Evolutionary conservation across 2,113 vertebrate genomes (phyloP), one percentile per base, ranked within the genome.

Genomic region (Podarcis muralis): DNA sequence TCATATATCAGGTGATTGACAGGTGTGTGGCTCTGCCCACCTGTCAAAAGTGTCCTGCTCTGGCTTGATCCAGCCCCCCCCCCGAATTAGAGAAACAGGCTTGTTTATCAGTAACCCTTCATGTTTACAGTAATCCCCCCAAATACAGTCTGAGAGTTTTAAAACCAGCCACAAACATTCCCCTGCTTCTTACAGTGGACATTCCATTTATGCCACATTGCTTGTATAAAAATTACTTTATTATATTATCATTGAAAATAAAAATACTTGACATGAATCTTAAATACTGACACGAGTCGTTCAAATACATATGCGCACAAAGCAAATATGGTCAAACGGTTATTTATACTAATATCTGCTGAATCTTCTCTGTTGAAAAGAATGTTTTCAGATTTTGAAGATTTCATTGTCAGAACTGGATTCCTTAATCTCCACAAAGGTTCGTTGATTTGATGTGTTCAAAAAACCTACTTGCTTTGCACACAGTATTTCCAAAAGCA

Each of bases 401-500:
- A 2, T 88, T 81, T 90, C 82, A 72, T 84, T 69, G 91, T 90
- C 74, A 79, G 1, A 1, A 22, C 92, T 87, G 30, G 72, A 27
- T 87, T 84, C 37, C 72, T 83, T 48, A 74, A 22, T 91, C 8
- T 78, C 79, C 83, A 23, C 25, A 53, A 76, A 11, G 68, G 91
- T 72, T 30, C 1, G 23, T 5, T 4, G 81, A 72, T 71, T 77
- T 79, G 57, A 66, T 68, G 68, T 25, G 65, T 75, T 82, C 40
- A 81, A 5, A 23, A 78, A 2, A 13, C 7, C 81, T 84, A 87
- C 65, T 88, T 86, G 81, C 35, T n/a, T 25, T 93, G 88, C 88
- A 89, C 22, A 30, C 91, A 93, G 30, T 94, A 88, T 85, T 95
- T 95, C 89, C 94, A 93, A 75, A 87, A 89, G 27, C 87, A 94